Percentiles rank a stretch among this genome's conserved stretches.
These are phyloP conservation scores for Falco biarmicus DNA, from an alignment of 2,797 vertebrate genomes.

Conservation along the genomic window DNA sequence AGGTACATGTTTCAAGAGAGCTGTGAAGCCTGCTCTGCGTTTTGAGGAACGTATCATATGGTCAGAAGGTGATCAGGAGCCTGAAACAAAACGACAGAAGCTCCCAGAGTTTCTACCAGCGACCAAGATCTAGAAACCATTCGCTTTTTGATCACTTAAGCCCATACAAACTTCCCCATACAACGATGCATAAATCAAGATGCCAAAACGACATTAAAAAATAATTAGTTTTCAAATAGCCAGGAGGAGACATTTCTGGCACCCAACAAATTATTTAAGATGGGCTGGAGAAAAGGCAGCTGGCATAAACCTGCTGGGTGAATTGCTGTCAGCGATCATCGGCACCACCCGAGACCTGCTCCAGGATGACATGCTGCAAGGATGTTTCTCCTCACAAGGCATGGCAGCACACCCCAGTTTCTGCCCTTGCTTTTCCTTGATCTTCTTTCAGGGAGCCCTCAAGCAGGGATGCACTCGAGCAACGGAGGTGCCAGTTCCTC, in stretches of 20 bases:
- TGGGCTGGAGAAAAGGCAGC: not conserved
- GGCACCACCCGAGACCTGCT: not conserved
- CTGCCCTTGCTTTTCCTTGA: not conserved
- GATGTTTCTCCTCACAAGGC: not conserved
- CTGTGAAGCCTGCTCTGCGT: not conserved
- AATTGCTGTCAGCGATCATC: not conserved
- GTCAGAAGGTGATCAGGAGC: not conserved
- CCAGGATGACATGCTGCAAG: not conserved
- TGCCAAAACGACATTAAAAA: not conserved
- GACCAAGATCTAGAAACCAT: not conserved
- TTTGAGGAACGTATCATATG: not conserved
- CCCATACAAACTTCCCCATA: not conserved
- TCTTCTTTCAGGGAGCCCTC: not conserved
- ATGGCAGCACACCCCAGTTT: not conserved
- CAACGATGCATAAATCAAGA: not conserved
- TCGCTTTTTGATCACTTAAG: not conserved
- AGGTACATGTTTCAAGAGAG: rapidly evolving
- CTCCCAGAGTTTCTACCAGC: not conserved
- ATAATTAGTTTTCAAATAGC: not conserved
- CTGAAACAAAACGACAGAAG: not conserved
- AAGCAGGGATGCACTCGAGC: not conserved
- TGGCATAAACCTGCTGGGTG: not conserved
- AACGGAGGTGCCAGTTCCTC: not conserved
- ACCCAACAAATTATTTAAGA: not conserved
- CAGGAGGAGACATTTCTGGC: not conserved